Evolutionary conservation across 2,888 invertebrate species (phyloP).

Genomic region (Drosophila demipolita): DNA sequence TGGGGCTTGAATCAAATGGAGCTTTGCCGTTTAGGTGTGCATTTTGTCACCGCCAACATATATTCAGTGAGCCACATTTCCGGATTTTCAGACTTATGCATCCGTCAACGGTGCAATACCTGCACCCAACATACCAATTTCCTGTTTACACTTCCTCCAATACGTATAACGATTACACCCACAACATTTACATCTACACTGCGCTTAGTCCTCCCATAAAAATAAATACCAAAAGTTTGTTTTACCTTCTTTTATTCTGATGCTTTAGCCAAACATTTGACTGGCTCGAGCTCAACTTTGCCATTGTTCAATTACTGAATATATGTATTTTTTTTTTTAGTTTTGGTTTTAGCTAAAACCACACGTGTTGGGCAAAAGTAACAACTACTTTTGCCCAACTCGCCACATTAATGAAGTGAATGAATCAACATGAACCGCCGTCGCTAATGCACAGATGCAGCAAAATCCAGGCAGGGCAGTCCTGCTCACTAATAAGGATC

Average conservation of each 20-base stretch:
- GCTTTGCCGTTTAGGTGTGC: slow-evolving; percentile 34
- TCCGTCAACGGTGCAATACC: slow-evolving; percentile 51
- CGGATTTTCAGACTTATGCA: slow-evolving; percentile 62
- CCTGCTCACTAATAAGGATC: slow-evolving; percentile 58
- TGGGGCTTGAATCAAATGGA: slow-evolving; percentile 24
- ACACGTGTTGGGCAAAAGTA: slow-evolving; percentile 27
- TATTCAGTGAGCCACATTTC: slow-evolving; percentile 73
- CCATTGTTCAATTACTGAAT: slow-evolving; percentile 33
- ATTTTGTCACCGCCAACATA: slow-evolving; percentile 64
- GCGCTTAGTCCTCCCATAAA: slow-evolving; percentile 31
- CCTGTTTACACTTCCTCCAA: slow-evolving; percentile 6
- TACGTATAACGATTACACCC: slow-evolving; percentile 14
- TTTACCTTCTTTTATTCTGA: not conserved
- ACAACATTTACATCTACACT: slow-evolving; percentile 18
- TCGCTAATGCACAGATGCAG: slow-evolving; percentile 40
- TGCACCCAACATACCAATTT: slow-evolving; percentile 26
- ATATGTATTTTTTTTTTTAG: slow-evolving; percentile 3
- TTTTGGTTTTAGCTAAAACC: not conserved
- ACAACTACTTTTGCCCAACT: slow-evolving; percentile 29
- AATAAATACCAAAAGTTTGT: slow-evolving; percentile 42
- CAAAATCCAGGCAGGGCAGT: slow-evolving; percentile 23
- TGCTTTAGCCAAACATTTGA: slow-evolving; percentile 51
- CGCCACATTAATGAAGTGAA: slow-evolving; percentile 60
- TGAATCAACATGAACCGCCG: slow-evolving; percentile 68
- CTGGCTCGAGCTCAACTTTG: slow-evolving; percentile 33